These are phyloP conservation scores for Hycleus cichorii DNA, from an alignment of 1,140 invertebrate genomes.

Conservation along the genomic window DNA sequence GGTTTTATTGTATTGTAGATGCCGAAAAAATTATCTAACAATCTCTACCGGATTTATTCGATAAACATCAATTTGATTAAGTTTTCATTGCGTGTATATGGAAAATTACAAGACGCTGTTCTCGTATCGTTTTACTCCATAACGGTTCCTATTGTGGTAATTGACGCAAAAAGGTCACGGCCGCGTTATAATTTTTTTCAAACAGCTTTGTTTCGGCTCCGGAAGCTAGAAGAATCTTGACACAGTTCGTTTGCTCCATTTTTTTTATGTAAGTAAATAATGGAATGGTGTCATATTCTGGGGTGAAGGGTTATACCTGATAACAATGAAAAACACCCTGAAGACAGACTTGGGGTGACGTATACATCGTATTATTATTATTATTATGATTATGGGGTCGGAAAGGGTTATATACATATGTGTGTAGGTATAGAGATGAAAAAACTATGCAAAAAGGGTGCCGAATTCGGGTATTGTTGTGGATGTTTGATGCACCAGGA, in stretches of 20 bases:
- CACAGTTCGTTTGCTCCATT: constrained; percentile 40
- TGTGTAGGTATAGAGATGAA: neutral
- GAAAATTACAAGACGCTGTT: too few relatives aligned
- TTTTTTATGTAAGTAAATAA: constrained; percentile 33
- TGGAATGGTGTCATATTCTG: constrained; percentile 40
- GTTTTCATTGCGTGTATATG: too few relatives aligned
- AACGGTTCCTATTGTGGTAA: constrained; percentile 17
- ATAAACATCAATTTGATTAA: too few relatives aligned
- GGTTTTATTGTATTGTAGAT: constrained; percentile 9
- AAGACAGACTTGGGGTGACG: constrained; percentile 38
- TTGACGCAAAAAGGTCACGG: constrained; percentile 31
- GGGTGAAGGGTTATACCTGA: constrained; percentile 36
- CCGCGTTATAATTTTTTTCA: neutral
- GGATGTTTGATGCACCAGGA: constrained; percentile 33
- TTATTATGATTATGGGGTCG: constrained; percentile 36
- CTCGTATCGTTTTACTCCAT: neutral
- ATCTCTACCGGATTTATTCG: too few relatives aligned
- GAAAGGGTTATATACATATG: constrained; percentile 29
- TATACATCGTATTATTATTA: constrained; percentile 17
- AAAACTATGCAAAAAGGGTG: constrained; percentile 42
- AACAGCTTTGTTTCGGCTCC: constrained; percentile 1
- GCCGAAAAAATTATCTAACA: too few relatives aligned
- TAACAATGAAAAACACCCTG: constrained; percentile 40
- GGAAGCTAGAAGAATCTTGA: constrained; percentile 33
- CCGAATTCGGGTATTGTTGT: constrained; percentile 26